These are phyloP conservation scores for Hyalella azteca DNA, from an alignment of 2,888 invertebrate genomes.

Conservation along the genomic window DNA sequence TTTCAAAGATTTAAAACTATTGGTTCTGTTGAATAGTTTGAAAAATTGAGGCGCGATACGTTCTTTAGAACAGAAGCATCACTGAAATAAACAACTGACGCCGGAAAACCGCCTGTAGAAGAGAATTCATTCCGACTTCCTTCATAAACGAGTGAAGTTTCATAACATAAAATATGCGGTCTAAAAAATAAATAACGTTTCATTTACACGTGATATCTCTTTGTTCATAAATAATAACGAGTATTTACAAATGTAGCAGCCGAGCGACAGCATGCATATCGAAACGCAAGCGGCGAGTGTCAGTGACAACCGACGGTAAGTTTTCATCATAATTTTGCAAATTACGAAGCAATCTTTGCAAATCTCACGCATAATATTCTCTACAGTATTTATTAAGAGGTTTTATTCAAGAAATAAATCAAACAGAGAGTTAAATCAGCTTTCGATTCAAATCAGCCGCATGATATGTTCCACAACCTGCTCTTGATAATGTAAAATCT, in stretches of 20 bases:
- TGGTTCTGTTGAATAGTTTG: no score
- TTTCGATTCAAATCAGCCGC: no score
- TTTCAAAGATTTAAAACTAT: no score
- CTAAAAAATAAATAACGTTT: constrained; percentile 14
- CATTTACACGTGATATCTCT: constrained; percentile 19
- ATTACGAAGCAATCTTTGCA: neutral
- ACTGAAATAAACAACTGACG: no score
- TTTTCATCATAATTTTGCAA: no score
- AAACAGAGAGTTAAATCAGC: no score
- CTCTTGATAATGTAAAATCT: constrained; percentile 14
- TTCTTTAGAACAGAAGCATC: no score
- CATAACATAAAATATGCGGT: neutral
- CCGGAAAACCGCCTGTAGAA: no score
- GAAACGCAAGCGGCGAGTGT: neutral
- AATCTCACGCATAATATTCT: neutral
- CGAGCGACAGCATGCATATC: neutral
- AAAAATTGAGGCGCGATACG: no score
- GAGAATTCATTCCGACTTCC: no score
- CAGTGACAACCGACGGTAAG: neutral
- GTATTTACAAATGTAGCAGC: neutral
- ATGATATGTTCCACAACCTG: neutral
- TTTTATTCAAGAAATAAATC: no score
- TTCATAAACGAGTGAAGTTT: neutral
- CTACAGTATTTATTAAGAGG: no score
- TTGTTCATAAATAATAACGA: neutral